Conservation (phyloP, 23 tunicate species). For the Styela plicata region DNA sequence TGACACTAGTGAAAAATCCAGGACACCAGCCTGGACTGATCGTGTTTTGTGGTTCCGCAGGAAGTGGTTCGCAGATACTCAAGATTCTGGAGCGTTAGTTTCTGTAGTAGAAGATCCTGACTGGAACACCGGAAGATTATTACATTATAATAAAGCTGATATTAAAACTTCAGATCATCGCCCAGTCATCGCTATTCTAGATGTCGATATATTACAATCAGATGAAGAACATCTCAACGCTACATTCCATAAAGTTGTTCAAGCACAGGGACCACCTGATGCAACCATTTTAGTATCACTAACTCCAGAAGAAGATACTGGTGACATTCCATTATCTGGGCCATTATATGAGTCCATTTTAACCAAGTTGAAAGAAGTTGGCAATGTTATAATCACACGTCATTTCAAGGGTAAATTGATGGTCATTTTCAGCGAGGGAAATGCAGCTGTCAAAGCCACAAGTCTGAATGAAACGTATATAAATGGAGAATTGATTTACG, state of each 20-base stretch:
- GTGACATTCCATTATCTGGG: background rate
- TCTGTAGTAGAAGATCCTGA: slow-evolving; percentile 8
- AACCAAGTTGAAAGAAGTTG: slow-evolving; percentile 8
- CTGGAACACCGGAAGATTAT: slow-evolving; percentile 29
- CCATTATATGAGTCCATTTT: background rate
- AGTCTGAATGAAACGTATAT: slow-evolving; percentile 29
- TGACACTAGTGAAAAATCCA: slow-evolving; percentile 95
- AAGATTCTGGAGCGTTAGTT: slow-evolving; percentile 9
- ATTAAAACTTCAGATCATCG: slow-evolving; percentile 92
- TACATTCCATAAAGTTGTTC: slow-evolving; percentile 19
- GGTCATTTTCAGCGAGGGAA: slow-evolving; percentile 38
- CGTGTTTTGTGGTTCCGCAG: slow-evolving; percentile 80
- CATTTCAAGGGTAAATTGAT: slow-evolving; percentile 28
- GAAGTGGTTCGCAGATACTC: slow-evolving; percentile 41
- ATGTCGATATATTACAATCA: slow-evolving; percentile 34
- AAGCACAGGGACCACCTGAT: slow-evolving; percentile 41
- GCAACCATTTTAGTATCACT: slow-evolving; percentile 46
- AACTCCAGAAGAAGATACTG: slow-evolving; percentile 31
- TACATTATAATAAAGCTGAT: slow-evolving; percentile 58
- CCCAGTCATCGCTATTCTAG: slow-evolving; percentile 76
- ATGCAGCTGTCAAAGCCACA: slow-evolving; percentile 33
- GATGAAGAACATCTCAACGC: slow-evolving; percentile 31
- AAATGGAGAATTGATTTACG: slow-evolving; percentile 31
- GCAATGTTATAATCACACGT: slow-evolving; percentile 29
- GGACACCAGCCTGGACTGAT: slow-evolving; percentile 98